Evolutionary conservation across 2,797 vertebrate species (phyloP).

Genomic region (Enteromius fasciolatus): DNA sequence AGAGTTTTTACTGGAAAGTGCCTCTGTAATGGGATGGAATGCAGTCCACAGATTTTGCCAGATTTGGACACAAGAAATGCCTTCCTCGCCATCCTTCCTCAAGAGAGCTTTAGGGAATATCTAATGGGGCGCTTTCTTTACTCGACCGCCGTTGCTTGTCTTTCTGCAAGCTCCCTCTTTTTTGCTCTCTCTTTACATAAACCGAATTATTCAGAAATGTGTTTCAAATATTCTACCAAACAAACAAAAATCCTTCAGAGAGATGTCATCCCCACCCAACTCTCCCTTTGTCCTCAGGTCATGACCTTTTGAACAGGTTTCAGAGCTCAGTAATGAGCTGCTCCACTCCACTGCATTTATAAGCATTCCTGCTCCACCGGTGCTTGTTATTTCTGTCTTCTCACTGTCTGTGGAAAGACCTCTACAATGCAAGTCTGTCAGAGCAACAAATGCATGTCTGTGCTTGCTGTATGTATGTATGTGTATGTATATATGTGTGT

Average conservation of each 20-base stretch:
- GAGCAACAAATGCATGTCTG: background rate
- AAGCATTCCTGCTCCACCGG: slow-evolving; percentile 8
- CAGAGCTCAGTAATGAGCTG: slow-evolving; percentile 13
- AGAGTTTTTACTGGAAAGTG: slow-evolving; percentile 33
- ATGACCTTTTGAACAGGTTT: slow-evolving; percentile 10
- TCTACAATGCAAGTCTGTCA: slow-evolving; percentile 1
- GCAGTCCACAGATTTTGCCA: slow-evolving; percentile 35
- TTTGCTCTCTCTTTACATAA: background rate
- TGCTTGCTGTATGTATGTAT: background rate
- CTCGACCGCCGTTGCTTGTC: background rate
- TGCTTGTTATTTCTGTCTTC: slow-evolving; percentile 5
- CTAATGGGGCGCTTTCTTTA: slow-evolving; percentile 10
- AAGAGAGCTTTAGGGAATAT: slow-evolving; percentile 22
- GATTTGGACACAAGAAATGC: slow-evolving; percentile 33
- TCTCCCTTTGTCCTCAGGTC: background rate
- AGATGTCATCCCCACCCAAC: background rate
- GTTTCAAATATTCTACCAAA: slow-evolving; percentile 5
- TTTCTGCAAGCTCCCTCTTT: background rate
- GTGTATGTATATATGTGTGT: background rate
- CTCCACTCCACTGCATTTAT: slow-evolving; percentile 6
- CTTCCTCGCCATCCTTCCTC: slow-evolving; percentile 39
- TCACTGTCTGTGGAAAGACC: slow-evolving; percentile 2
- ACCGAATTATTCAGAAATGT: background rate
- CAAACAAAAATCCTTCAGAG: slow-evolving; percentile 7
- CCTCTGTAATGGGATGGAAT: slow-evolving; percentile 48